Evolutionary conservation across 1,140 invertebrate genomes (phyloP).

Genomic region (Bombus vancouverensis): DNA sequence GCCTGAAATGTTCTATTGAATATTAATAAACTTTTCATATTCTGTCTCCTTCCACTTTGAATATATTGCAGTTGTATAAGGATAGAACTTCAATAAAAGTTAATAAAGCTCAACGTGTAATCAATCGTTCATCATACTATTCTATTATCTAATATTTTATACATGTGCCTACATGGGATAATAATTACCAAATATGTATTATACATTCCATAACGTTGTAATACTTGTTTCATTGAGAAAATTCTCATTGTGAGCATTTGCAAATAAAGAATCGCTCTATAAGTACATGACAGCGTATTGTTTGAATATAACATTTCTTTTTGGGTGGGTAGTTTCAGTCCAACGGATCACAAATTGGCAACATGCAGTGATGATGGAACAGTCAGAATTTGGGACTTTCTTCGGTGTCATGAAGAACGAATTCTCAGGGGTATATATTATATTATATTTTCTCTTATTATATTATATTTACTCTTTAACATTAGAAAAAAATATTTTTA

Average conservation of each 20-base stretch:
- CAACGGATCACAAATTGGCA: constrained; percentile 98
- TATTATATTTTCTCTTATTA: not conserved
- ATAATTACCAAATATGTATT: constrained; percentile 9
- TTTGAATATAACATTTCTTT: constrained; percentile 74
- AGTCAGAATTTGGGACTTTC: constrained; percentile 99
- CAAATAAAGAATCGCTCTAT: constrained; percentile 69
- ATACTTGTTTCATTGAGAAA: constrained; percentile 44
- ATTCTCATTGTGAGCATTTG: constrained; percentile 35
- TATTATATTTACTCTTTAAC: not conserved
- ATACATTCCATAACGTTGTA: not conserved
- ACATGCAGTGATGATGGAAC: constrained; percentile 99
- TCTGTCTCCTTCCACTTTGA: constrained; percentile 23
- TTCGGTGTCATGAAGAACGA: constrained; percentile 97
- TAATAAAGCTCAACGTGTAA: constrained; percentile 21
- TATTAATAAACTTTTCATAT: constrained; percentile 31
- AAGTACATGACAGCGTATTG: constrained; percentile 42
- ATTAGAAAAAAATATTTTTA: not conserved
- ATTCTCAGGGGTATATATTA: constrained; percentile 92
- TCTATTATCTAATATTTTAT: constrained; percentile 13
- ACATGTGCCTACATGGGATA: not conserved
- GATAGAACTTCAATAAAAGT: constrained; percentile 53
- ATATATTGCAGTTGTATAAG: constrained; percentile 38
- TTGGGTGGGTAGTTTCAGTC: constrained; percentile 94
- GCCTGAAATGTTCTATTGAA: constrained; percentile 24
- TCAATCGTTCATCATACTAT: constrained; percentile 22